Conservation (phyloP, 2,797 vertebrate species). For the Tadarida brasiliensis region DNA sequence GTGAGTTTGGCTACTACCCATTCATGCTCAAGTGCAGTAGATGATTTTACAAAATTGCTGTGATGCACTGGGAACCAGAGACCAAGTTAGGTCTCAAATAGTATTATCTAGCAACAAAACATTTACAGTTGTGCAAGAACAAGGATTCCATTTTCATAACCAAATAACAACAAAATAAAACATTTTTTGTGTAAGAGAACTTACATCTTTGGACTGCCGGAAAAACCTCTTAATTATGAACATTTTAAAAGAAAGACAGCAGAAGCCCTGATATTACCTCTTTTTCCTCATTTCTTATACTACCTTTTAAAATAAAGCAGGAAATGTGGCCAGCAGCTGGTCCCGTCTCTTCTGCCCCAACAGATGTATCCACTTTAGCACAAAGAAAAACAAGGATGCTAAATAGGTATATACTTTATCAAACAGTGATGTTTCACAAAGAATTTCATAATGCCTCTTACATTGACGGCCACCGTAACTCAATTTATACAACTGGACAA, state of each 20-base stretch:
- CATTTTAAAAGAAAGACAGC: conserved; percentile 85
- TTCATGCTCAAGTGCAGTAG: conserved; percentile 84
- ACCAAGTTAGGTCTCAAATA: conserved; percentile 83
- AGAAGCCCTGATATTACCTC: conserved; percentile 90
- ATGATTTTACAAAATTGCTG: conserved; percentile 82
- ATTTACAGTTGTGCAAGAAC: conserved; percentile 85
- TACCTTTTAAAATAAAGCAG: conserved; percentile 99
- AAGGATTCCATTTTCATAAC: conserved; percentile 84
- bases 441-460: conserved; percentile 86
- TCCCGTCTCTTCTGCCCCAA: conserved; percentile 98
- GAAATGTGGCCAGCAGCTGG: conserved; percentile 97
- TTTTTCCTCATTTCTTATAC: conserved; percentile 96
- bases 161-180: conserved; percentile 82
- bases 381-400: conserved; percentile 99
- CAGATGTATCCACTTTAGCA: conserved; percentile 99
- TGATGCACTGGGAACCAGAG: conserved; percentile 85
- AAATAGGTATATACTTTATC: conserved; percentile 95
- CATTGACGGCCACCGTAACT: neutral
- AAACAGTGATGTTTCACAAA: conserved; percentile 96
- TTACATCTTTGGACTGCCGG: conserved; percentile 84
- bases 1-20: conserved; percentile 85
- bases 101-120: conserved; percentile 81
- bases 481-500: conserved; percentile 66
- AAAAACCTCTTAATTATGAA: conserved; percentile 85
- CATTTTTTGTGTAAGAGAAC: conserved; percentile 80